Conservation (phyloP, 2,113 vertebrate genomes). For the Nothobranchius kuhntae region DNA sequence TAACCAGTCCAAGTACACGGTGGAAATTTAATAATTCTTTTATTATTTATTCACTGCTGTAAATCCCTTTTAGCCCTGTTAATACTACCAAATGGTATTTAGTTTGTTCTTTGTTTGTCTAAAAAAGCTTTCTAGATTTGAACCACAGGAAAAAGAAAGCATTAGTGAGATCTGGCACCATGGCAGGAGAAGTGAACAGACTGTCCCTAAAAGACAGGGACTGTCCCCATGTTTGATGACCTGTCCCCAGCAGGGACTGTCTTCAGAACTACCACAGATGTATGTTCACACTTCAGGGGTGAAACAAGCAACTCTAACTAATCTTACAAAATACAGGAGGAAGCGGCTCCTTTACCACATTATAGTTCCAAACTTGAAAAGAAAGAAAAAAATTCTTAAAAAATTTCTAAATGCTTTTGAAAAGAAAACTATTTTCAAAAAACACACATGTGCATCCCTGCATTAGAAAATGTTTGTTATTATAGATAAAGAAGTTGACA, state of each 20-base stretch:
- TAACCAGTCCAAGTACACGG: too few species aligned
- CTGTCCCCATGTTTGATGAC: background rate
- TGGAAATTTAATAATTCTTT: too few species aligned
- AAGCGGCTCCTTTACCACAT: background rate
- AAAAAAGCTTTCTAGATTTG: background rate
- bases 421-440: background rate
- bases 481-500: too few species aligned
- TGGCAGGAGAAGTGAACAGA: background rate
- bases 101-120: background rate
- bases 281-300: background rate
- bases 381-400: background rate
- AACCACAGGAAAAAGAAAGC: too few species aligned
- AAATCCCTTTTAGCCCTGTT: background rate
- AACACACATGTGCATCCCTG: background rate
- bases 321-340: background rate
- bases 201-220: background rate
- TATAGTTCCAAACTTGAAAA: background rate
- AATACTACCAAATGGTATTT: constrained; percentile 16
- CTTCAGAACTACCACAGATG: background rate
- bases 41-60: background rate
- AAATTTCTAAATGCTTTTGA: background rate
- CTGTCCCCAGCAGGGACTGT: background rate
- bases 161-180: background rate
- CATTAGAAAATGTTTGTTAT: too few species aligned
- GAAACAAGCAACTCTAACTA: background rate